Base-by-base conservation (phyloP, 2,113 vertebrate genomes). In the Rhynchopsitta pachyrhyncha region DNA sequence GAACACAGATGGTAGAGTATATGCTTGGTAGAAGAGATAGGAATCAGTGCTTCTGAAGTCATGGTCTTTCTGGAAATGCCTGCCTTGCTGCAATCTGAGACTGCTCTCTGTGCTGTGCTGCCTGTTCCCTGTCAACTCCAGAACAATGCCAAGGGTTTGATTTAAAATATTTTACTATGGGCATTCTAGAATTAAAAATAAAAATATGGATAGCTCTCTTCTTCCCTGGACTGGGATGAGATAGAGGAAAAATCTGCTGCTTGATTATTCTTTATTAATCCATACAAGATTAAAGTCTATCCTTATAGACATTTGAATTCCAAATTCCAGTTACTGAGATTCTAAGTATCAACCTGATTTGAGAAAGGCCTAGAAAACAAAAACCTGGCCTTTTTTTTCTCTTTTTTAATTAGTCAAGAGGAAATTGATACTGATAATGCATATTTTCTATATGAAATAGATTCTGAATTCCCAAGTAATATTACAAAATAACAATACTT, bases 91-190 rank as follows among this genome's bases (percentile, higher is more conserved):
- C 17, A n/a, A 11, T 37, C 19, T 14, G 44, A 74, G 63, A 22
- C 44, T 50, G 49, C n/a, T 35, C 27, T 80, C 55, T 0, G 0
- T 44, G 16, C 39, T 74, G 5, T 42, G 9, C 63, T 76, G 27
- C 18, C 55, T 17, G 3, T n/a, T 75, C 75, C 9, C 47, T 69
- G 23, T 23, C 53, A 90, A 16, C 7, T 3, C 10, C 33, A 28
- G 5, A 73, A 16, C 17, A 68, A 2, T 11, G 13, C 0, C 2
- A 53, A 88, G 6, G 2, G 16, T 35, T 82, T 10, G 0, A 29
- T 31, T 44, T 35, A 17, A 73, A 93, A 82, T 82, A 37, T 73
- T 75, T 92, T 22, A 66, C 17, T 44, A 37, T 12, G 3, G 1
- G 3, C 14, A 11, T 35, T 47, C 25, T 86, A 37, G 25, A 91